These are phyloP conservation scores for Dynastes hyllus DNA, from an alignment of 2,888 invertebrate species.

Conservation along the genomic window DNA sequence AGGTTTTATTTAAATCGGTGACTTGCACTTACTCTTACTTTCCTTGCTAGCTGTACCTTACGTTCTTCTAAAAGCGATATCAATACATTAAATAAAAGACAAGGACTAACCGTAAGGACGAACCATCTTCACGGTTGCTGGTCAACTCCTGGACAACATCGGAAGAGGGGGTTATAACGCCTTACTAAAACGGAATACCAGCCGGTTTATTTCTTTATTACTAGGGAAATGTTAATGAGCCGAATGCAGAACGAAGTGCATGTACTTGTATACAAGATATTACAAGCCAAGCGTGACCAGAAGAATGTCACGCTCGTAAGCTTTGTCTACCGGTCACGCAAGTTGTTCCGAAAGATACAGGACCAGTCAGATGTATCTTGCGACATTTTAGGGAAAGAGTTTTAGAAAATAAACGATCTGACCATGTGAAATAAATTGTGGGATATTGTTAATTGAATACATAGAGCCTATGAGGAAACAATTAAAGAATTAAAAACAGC, in stretches of 20 bases:
- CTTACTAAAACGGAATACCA: constrained; percentile 37
- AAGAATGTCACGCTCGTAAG: constrained; percentile 29
- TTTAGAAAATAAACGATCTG: no score
- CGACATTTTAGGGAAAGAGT: no score
- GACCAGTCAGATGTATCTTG: no score
- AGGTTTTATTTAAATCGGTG: no score
- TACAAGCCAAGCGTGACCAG: constrained; percentile 33
- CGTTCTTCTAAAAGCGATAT: not conserved
- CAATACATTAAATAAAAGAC: not conserved
- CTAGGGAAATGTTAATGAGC: constrained; percentile 28
- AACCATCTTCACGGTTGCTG: not conserved
- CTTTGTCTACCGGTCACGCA: constrained; percentile 31
- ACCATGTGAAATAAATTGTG: no score
- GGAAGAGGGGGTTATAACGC: not conserved
- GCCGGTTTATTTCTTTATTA: constrained; percentile 15
- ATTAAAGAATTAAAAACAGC: no score
- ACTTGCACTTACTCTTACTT: no score
- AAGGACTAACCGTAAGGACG: constrained; percentile 34
- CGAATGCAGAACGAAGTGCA: constrained; percentile 26
- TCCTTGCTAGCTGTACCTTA: no score
- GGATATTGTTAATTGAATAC: no score
- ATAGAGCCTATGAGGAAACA: no score
- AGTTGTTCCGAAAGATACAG: not conserved
- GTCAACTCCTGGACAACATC: not conserved
- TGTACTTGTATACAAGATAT: not conserved